Evolutionary conservation across 2,888 invertebrate species (phyloP).

Genomic region (Philhelius pedissequus): DNA sequence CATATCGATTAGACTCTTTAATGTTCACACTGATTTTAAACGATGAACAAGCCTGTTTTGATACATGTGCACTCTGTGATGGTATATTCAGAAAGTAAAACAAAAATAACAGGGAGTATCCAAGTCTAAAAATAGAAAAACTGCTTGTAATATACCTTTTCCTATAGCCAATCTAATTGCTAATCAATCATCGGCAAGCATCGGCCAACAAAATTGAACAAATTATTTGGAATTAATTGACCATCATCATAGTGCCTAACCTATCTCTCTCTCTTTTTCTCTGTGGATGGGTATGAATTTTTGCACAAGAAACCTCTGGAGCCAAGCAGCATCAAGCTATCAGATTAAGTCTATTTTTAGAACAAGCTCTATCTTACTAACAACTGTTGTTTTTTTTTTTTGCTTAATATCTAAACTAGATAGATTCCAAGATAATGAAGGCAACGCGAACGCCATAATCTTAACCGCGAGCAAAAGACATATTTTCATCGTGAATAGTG

Average conservation of each 20-base stretch:
- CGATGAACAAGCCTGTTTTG: neutral
- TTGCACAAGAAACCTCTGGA: neutral
- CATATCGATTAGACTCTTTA: slow-evolving; percentile 4
- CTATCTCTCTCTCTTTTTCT: neutral
- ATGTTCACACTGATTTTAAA: neutral
- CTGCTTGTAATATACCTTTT: slow-evolving; percentile 3
- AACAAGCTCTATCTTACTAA: slow-evolving; percentile 38
- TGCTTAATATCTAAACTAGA: slow-evolving; percentile 36
- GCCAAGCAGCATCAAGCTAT: neutral
- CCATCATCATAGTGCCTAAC: neutral
- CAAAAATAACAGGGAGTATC: neutral
- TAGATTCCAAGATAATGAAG: slow-evolving; percentile 52
- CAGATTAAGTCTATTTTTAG: slow-evolving; percentile 63
- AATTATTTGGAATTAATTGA: slow-evolving; percentile 68
- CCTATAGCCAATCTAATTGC: slow-evolving; percentile 58
- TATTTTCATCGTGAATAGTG: neutral
- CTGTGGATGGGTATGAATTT: neutral
- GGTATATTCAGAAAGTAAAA: neutral
- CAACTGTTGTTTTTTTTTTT: neutral
- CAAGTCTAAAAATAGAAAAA: slow-evolving; percentile 55
- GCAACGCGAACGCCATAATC: neutral
- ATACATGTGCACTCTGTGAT: neutral
- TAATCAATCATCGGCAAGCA: slow-evolving; percentile 64
- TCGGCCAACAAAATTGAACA: slow-evolving; percentile 63
- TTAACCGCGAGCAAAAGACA: neutral